These are phyloP conservation scores for Cottoperca gobio DNA, from an alignment of 2,797 vertebrate species.

Conservation along the genomic window DNA sequence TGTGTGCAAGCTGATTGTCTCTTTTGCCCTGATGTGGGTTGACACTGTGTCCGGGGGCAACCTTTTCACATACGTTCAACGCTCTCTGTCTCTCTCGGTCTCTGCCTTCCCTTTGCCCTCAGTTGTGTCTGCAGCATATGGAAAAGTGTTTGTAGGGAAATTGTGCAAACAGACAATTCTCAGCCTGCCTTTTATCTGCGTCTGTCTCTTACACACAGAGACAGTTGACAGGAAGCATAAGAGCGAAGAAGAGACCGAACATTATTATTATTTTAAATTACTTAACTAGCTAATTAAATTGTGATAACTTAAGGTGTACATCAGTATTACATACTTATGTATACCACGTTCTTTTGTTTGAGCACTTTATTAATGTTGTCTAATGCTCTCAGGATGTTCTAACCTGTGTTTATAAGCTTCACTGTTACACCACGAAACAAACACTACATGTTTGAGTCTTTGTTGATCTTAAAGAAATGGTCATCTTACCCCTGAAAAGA, in stretches of 20 bases:
- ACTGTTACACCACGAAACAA: background rate
- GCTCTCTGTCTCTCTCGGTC: slow-evolving; percentile 46
- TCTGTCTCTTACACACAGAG: slow-evolving; percentile 37
- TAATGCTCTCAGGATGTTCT: background rate
- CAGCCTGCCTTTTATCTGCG: slow-evolving; percentile 39
- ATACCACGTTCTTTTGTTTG: too few species aligned
- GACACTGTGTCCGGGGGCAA: slow-evolving; percentile 78
- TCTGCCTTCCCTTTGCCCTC: slow-evolving; percentile 61
- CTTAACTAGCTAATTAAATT: background rate
- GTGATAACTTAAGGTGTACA: too few species aligned
- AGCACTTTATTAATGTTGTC: background rate
- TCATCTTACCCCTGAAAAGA: background rate
- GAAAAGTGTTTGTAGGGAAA: slow-evolving; percentile 71
- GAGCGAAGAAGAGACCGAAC: background rate
- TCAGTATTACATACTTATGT: too few species aligned
- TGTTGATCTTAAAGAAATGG: background rate
- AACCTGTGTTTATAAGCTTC: background rate
- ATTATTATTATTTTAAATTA: background rate
- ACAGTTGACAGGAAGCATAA: slow-evolving; percentile 22
- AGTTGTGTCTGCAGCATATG: slow-evolving; percentile 67
- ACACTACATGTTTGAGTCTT: background rate
- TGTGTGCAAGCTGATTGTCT: slow-evolving; percentile 56
- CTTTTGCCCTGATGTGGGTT: slow-evolving; percentile 65
- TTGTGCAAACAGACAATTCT: slow-evolving; percentile 66
- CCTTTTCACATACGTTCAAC: slow-evolving; percentile 68